Evolutionary conservation across 1,140 invertebrate species (phyloP).

Genomic region (Ooceraea biroi): DNA sequence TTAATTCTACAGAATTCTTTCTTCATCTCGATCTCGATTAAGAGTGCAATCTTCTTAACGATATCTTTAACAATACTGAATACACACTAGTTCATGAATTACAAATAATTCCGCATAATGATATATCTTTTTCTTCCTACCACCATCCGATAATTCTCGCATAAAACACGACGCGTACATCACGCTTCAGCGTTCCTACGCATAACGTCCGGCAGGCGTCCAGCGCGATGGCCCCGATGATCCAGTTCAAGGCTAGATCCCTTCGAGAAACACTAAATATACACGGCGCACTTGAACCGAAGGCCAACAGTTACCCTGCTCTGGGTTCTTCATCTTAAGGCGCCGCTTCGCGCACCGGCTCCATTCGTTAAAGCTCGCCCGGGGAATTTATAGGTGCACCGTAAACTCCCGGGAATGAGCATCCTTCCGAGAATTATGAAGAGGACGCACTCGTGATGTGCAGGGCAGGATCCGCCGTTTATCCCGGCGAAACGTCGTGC

Average conservation of each 20-base stretch:
- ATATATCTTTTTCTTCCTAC: too few species aligned
- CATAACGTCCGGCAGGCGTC: background rate
- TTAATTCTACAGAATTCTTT: too few species aligned
- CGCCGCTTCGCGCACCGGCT: slow-evolving; percentile 9
- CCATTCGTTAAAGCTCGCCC: slow-evolving; percentile 57
- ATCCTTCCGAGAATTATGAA: slow-evolving; percentile 36
- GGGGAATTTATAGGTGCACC: slow-evolving; percentile 46
- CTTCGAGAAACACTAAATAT: slow-evolving; percentile 10
- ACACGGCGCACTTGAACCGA: background rate
- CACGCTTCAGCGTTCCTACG: background rate
- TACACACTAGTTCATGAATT: too few species aligned
- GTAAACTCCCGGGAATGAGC: slow-evolving; percentile 47
- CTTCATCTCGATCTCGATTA: too few species aligned
- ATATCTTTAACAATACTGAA: too few species aligned
- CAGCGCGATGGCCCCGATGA: background rate
- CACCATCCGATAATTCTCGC: background rate
- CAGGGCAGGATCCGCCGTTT: slow-evolving; percentile 7
- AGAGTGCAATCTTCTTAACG: too few species aligned
- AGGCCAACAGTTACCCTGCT: background rate
- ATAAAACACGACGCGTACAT: background rate
- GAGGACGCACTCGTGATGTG: background rate
- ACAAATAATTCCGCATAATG: too few species aligned
- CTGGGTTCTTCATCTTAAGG: slow-evolving; percentile 24
- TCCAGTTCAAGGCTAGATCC: slow-evolving; percentile 44
- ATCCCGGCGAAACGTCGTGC: slow-evolving; percentile 19